These are phyloP conservation scores for Xiphydria camelus DNA, from an alignment of 2,888 invertebrate species.

Conservation along the genomic window DNA sequence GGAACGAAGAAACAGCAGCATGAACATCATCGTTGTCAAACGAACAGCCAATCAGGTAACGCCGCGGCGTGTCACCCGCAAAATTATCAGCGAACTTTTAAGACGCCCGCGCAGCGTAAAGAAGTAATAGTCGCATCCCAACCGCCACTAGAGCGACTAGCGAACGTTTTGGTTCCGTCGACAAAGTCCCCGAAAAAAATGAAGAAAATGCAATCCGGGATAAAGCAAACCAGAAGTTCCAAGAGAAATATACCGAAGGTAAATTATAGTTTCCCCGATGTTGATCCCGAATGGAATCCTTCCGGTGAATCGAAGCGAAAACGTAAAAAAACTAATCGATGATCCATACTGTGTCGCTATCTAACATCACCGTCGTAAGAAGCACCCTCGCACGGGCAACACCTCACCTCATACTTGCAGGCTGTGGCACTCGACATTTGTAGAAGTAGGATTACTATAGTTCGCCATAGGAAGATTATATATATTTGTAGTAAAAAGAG, in stretches of 20 bases:
- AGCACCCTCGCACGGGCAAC: background rate
- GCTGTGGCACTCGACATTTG: slow-evolving; percentile 28
- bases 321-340: slow-evolving; percentile 49
- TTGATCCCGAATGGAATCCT: slow-evolving; percentile 49
- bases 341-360: slow-evolving; percentile 26
- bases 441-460: slow-evolving; percentile 1
- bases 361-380: background rate
- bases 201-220: slow-evolving; percentile 15
- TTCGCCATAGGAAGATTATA: slow-evolving; percentile 6
- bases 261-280: slow-evolving; percentile 49
- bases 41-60: slow-evolving; percentile 19
- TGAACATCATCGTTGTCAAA: slow-evolving; percentile 21
- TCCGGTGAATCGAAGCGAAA: slow-evolving; percentile 44
- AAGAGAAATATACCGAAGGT: slow-evolving; percentile 49
- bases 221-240: slow-evolving; percentile 46
- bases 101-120: slow-evolving; percentile 26
- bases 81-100: slow-evolving; percentile 25
- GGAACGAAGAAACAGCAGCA: slow-evolving; percentile 26
- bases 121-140: slow-evolving; percentile 16
- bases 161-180: slow-evolving; percentile 11
- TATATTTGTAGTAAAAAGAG: background rate
- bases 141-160: slow-evolving; percentile 24
- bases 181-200: slow-evolving; percentile 19
- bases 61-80: slow-evolving; percentile 23
- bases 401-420: slow-evolving; percentile 28